Percentiles rank a stretch among this genome's conserved stretches.
These are phyloP conservation scores for Formicarius rufipectus DNA, from an alignment of 2,113 vertebrate species.

Conservation along the genomic window DNA sequence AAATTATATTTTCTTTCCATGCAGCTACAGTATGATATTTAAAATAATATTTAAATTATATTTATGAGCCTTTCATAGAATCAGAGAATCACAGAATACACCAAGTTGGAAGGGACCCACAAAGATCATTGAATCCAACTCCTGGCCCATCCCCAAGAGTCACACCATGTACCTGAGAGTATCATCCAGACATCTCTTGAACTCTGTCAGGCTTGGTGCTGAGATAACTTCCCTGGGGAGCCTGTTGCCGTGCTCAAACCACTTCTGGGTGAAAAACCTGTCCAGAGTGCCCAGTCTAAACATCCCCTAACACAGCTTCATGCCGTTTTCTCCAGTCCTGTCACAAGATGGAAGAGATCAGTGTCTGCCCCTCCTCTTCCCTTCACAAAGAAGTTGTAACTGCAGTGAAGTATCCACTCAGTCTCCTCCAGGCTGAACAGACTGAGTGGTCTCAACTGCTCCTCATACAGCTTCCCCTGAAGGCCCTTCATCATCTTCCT, in stretches of 20 bases:
- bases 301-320: no score
- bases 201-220: not conserved
- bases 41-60: not conserved
- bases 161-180: not conserved
- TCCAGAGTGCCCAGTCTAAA: no score
- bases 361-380: not conserved
- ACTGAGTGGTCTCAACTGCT: not conserved
- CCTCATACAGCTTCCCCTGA: not conserved
- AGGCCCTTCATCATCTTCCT: not conserved
- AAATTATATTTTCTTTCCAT: not conserved
- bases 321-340: no score
- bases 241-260: not conserved
- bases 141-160: not conserved
- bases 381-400: not conserved
- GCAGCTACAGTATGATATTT: not conserved
- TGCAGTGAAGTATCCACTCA: not conserved
- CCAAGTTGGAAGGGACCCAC: not conserved
- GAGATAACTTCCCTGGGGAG: not conserved
- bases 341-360: not conserved
- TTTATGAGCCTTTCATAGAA: not conserved
- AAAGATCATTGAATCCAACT: not conserved
- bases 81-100: not conserved
- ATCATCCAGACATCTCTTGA: not conserved
- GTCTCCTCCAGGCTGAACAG: not conserved
- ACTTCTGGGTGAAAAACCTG: no score